These are phyloP conservation scores for Magallana angulata DNA, from an alignment of 1,140 invertebrate genomes.

Conservation along the genomic window DNA sequence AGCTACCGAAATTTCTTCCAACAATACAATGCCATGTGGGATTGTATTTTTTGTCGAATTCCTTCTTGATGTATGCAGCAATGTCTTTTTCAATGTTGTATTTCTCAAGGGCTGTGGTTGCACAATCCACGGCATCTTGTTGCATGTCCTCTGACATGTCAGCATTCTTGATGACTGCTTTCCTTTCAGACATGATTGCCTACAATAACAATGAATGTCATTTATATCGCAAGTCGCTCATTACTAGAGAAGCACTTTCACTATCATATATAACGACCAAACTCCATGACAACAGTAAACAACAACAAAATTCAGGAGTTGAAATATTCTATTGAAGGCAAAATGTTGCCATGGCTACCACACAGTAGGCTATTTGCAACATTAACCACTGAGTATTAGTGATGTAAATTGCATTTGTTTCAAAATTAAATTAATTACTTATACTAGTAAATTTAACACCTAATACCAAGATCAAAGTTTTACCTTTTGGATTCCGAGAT, in stretches of 20 bases:
- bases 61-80: conserved; percentile 98
- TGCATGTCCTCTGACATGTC: conserved; percentile 99
- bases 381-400: too few relatives aligned
- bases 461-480: neutral
- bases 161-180: conserved; percentile 99
- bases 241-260: neutral
- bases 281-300: neutral
- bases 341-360: too few relatives aligned
- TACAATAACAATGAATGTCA: neutral
- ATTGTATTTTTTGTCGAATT: conserved; percentile 99
- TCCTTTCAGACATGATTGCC: conserved; percentile 92
- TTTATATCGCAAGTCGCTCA: too few relatives aligned
- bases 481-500: neutral
- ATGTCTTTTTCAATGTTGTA: conserved; percentile 99
- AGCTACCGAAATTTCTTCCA: conserved; percentile 95
- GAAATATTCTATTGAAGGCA: neutral
- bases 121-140: conserved; percentile 99
- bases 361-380: too few relatives aligned
- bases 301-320: neutral
- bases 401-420: neutral
- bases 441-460: neutral
- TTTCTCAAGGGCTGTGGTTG: conserved; percentile 98
- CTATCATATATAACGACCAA: neutral
- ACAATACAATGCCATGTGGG: conserved; percentile 98
- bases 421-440: neutral